A percentile compares a stretch with the other conserved stretches of the same genome.
These are phyloP conservation scores for Timandra comae DNA, from an alignment of 2,888 invertebrate species.

Conservation along the genomic window DNA sequence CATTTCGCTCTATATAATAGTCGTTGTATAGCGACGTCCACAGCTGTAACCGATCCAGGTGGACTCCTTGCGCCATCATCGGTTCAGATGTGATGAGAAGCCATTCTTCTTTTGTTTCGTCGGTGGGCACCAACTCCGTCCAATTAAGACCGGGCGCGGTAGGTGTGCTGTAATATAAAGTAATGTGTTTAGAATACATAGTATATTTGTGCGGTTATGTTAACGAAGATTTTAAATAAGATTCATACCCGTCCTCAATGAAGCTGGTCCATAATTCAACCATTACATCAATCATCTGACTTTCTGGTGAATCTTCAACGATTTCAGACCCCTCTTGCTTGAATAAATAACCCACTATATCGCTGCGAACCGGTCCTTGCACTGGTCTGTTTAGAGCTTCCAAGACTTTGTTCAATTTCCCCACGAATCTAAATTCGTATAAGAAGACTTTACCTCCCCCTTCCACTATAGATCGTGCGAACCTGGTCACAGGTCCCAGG, in stretches of 20 bases:
- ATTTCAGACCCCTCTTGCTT: constrained; percentile 26
- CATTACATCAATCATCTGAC: constrained; percentile 30
- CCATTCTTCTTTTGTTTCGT: constrained; percentile 37
- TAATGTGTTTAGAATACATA: constrained; percentile 1
- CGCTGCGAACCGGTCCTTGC: constrained; percentile 71
- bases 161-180: constrained; percentile 38
- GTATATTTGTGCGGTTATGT: not conserved
- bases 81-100: constrained; percentile 34
- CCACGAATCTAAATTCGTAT: constrained; percentile 75
- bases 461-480: constrained; percentile 37
- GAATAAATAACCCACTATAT: constrained; percentile 74
- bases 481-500: constrained; percentile 42
- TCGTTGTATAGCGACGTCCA: constrained; percentile 52
- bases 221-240: not conserved
- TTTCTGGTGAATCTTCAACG: constrained; percentile 24
- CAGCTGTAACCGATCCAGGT: constrained; percentile 37
- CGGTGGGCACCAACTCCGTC: constrained; percentile 27
- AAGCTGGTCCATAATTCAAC: constrained; percentile 60
- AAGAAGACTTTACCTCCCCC: constrained; percentile 67
- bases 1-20: constrained; percentile 44
- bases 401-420: constrained; percentile 60
- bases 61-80: constrained; percentile 29
- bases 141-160: constrained; percentile 30
- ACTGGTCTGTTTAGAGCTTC: constrained; percentile 44
- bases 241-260: constrained; percentile 68